Evolutionary conservation across 2,113 vertebrate species (phyloP).

Genomic region (Oreochromis aureus): DNA sequence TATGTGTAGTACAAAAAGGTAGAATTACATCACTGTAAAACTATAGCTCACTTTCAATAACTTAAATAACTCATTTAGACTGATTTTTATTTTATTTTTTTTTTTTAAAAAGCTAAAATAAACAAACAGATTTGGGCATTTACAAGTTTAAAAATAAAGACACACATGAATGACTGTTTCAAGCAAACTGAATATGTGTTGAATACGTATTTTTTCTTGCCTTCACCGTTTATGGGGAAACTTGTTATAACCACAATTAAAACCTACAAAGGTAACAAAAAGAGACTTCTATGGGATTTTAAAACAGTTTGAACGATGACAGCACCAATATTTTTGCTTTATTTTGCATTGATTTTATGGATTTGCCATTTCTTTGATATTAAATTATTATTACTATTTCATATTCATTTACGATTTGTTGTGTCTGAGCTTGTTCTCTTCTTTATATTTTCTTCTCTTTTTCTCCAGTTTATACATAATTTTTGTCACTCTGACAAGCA

Average conservation of each 20-base stretch:
- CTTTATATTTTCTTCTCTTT: not conserved
- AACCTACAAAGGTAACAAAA: not conserved
- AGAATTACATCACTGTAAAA: not conserved
- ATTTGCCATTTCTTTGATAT: not conserved
- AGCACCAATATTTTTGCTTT: not conserved
- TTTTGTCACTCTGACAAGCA: not conserved
- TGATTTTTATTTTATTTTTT: not conserved
- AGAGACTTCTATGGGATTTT: not conserved
- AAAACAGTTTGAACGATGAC: not conserved
- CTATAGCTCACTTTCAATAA: not conserved
- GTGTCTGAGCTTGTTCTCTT: not conserved
- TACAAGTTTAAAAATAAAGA: not conserved
- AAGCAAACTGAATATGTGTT: not conserved
- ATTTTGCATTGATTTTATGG: not conserved
- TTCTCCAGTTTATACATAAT: not conserved
- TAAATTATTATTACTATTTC: not conserved
- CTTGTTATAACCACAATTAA: not conserved
- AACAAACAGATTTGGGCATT: not conserved
- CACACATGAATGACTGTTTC: not conserved
- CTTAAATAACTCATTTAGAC: not conserved
- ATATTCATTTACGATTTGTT: not conserved
- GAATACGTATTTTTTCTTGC: too few relatives aligned
- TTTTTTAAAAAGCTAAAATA: not conserved
- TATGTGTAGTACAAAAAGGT: not conserved
- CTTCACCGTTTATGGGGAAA: rapidly evolving